Evolutionary conservation across 2,113 vertebrate species (phyloP), one percentile per base, ranked within the genome.

Genomic region (Leptosomus discolor): DNA sequence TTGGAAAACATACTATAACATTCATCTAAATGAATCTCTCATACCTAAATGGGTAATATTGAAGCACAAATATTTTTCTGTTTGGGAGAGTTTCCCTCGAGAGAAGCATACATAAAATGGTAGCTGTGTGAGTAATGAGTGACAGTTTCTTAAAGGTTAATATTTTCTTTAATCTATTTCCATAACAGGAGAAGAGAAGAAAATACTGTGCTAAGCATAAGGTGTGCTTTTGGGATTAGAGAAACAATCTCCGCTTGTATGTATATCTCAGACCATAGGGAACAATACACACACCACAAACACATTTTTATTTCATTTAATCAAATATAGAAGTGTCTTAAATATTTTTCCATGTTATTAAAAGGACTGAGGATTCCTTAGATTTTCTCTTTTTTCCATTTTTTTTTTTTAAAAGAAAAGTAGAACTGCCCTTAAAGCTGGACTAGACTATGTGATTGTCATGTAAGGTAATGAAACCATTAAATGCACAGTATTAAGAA

Each of bases 401-500:
- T 89, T 65, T 37, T 57, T 85, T 48, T 51, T 27, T 48, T 48
- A 17, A 37, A 82, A 83, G 84, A 95, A 96, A 94, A 94, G 67
- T 97, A 95, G 97, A 97, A 97, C 95, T 97, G 83, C 86, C 96
- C 97, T 97, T 97, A 98, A 98, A 97, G 93, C 96, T 97, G 97
- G 97, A 98, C 98, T 97, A 97, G 91, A 69, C 85, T 90, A 90
- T 89, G 88, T 98, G 98, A 99, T 99, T 99, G 99, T 99, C 99
- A 99, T 97, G 95, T 98, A 98, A 98, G 98, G 99, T 99, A 99
- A 99, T 99, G 98, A 99, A 99, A 99, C 98, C 98, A 99, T 99
- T 99, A 99, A 99, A 99, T 98, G 98, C 97, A 98, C 96, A 96
- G 99, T 99, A 99, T 99, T 99, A 99, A 99, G 99, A 98, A 98